A percentile compares a stretch with the other conserved stretches of the same genome.
phyloP scores from a whole-genome alignment of 2,113 vertebrate genomes.

The Caranx melampygus region DNA sequence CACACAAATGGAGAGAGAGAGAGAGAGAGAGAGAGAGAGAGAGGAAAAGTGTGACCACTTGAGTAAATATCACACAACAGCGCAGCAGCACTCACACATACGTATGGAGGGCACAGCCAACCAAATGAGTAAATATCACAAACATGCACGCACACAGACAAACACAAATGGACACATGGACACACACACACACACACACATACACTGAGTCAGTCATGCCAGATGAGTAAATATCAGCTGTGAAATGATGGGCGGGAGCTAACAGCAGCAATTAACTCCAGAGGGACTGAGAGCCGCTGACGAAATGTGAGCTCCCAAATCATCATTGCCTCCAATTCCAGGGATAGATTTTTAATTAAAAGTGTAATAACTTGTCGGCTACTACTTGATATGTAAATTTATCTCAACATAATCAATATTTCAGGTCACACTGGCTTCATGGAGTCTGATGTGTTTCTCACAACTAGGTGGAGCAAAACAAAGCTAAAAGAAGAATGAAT shows the following conservation, averaged over 20 bases:
- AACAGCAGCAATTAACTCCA: neutral
- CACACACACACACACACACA: slow-evolving; percentile 16
- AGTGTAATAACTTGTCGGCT: no score
- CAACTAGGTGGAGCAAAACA: no score
- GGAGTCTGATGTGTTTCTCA: no score
- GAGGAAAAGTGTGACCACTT: slow-evolving; percentile 32
- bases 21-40: neutral
- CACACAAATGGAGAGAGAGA: neutral
- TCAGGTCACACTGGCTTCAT: no score
- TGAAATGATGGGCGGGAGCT: neutral
- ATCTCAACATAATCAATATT: no score
- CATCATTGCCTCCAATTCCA: no score
- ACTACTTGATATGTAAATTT: no score
- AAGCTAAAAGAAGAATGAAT: no score
- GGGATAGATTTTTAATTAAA: no score
- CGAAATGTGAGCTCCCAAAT: no score
- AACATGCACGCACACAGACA: slow-evolving; percentile 10
- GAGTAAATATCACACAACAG: slow-evolving; percentile 43
- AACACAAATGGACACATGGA: slow-evolving; percentile 3
- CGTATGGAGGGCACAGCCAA: slow-evolving; percentile 33
- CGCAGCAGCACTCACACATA: slow-evolving; percentile 5
- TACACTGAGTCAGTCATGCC: slow-evolving; percentile 11
- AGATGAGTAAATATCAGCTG: slow-evolving; percentile 52
- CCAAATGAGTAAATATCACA: slow-evolving; percentile 59
- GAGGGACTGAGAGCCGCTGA: no score